Base-by-base conservation (phyloP, 2,113 vertebrate species). In the Dendropsophus ebraccatus region DNA sequence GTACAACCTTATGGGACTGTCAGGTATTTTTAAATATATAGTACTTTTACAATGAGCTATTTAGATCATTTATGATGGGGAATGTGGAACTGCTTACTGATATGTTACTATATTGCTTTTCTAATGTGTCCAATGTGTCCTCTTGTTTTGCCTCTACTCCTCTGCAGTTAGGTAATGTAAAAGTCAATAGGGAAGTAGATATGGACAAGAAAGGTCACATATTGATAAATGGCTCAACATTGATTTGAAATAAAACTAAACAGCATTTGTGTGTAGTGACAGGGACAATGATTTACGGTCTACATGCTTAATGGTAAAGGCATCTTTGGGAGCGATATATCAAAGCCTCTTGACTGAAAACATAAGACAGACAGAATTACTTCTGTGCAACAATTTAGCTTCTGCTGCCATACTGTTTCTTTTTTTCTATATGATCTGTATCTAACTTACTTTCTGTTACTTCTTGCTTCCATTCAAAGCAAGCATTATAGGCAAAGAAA, bases 171-270 rank as follows among this genome's bases (percentile, higher is more conserved):
- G 28, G 85, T 87, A 81, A 87, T 87, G 32, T 52, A 81, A 78
- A 81, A 81, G 78, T 81, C 85, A 81, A 81, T 74, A 81, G 13
- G 67, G 67, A 87, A 74, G 41, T 73, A 87, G 77, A 81, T 74
- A 87, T 72, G 65, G 84, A 73, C 75, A 81, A 81, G 85, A 52
- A 87, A 81, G 85, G 85, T 87, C 85, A 81, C 69, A 52, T 74
- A 81, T 81, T 81, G 85, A 87, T 87, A 74, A 87, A 87, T 87
- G 77, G 78, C 60, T 81, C 52, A 60, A 73, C 52, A 87, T 74
- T 62, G 78, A 87, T 87, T 87, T 87, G 52, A 74, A 87, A 73
- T 87, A 87, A 87, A 87, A 87, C 77, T 47, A 81, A 81, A 81
- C 77, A 74, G 85, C 78, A 86, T 60, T 87, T 45, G 85, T 87